Evolutionary conservation across 2,113 vertebrate genomes (phyloP), one percentile per base, ranked within the genome.

Genomic region (Spea multiplicata): DNA sequence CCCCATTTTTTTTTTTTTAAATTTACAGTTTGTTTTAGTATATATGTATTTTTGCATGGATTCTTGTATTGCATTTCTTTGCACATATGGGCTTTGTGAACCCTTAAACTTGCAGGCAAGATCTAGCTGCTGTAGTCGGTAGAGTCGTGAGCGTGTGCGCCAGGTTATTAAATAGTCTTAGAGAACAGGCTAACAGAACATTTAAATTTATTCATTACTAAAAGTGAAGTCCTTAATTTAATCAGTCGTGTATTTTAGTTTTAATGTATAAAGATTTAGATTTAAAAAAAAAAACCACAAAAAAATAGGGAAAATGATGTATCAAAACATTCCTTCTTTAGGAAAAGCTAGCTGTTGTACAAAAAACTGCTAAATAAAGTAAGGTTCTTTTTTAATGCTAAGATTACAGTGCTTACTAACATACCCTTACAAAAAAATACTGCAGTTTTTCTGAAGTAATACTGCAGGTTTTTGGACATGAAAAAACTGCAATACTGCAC

Each of bases 1-100:
- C 13, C 16, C 46, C 44, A 13, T 75, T 49, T n/a, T 61, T 72
- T 94, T 75, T 49, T n/a, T 61, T 72, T 94, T 95, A 91, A 93
- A 96, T 90, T 87, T 90, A 89, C 89, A 90, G 89, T 91, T 80
- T 68, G 45, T 80, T 80, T 73, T 61, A 88, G 5, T 80, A 10
- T 68, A 8, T 59, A 5, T 72, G n/a, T 82, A 87, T 93, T 94
- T 95, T 94, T 97, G 97, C 97, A 98, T 98, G 97, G 93, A 94
- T 96, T 93, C 93, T 95, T 91, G 93, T 96, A 93, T 97, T 96
- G 97, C 97, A 95, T 98, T 98, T 98, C 93, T 99, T 99, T 99
- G 97, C 97, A 99, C 97, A 99, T 95, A 91, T 85, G 89, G 95
- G 95, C 95, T 94, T 86, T 91, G 85, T 90, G 87, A 94, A 48